Evolutionary conservation across 2,113 vertebrate species (phyloP).

Genomic region (Eublepharis macularius): DNA sequence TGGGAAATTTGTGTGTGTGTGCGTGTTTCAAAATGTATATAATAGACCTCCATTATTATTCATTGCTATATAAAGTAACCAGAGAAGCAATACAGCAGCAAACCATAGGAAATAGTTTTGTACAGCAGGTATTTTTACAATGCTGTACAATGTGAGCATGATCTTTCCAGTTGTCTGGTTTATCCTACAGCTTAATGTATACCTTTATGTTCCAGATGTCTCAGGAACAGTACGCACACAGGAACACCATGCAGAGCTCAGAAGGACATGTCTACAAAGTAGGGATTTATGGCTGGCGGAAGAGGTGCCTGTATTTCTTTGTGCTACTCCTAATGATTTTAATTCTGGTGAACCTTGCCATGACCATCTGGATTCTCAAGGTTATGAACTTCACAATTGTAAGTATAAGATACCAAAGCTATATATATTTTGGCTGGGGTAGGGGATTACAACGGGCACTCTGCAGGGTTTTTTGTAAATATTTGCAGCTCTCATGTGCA

Average conservation of each 20-base stretch:
- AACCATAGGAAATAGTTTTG: not conserved
- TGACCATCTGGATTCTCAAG: slow-evolving; percentile 99
- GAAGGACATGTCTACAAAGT: slow-evolving; percentile 98
- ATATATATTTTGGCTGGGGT: not conserved
- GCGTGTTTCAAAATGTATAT: not conserved
- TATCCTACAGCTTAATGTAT: slow-evolving; percentile 29
- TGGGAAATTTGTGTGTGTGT: slow-evolving; percentile 7
- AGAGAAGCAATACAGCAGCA: not conserved
- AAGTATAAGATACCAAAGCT: slow-evolving; percentile 75
- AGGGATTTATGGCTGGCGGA: slow-evolving; percentile 99
- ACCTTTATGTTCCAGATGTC: slow-evolving; percentile 85
- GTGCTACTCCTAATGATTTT: slow-evolving; percentile 98
- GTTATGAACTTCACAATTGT: slow-evolving; percentile 99
- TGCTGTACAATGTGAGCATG: not conserved
- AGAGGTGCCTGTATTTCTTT: slow-evolving; percentile 99
- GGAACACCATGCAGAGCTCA: slow-evolving; percentile 90
- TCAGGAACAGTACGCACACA: slow-evolving; percentile 95
- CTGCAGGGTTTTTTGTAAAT: slow-evolving; percentile 4
- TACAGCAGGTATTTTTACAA: slow-evolving; percentile 31
- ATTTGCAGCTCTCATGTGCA: not conserved
- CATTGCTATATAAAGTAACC: not conserved
- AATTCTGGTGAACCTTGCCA: slow-evolving; percentile 97
- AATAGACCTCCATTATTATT: not conserved
- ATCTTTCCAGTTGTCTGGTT: not conserved
- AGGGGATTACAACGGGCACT: slow-evolving; percentile 41